These are phyloP conservation scores for Idaea dimidiata DNA, from an alignment of 2,888 invertebrate species.

Conservation along the genomic window DNA sequence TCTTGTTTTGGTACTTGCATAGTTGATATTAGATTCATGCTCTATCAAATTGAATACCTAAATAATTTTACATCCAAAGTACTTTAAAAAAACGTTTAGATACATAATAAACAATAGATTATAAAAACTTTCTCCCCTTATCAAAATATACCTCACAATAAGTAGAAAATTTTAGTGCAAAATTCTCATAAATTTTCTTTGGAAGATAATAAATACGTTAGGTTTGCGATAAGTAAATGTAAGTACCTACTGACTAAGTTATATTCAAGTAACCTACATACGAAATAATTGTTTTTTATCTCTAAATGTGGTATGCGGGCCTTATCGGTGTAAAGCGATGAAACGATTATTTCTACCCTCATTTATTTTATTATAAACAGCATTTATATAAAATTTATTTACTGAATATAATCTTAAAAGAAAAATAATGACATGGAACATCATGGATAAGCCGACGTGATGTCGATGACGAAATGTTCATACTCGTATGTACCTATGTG, in stretches of 20 bases:
- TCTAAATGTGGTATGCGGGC: constrained; percentile 41
- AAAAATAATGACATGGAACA: too few relatives aligned
- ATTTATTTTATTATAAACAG: constrained; percentile 10
- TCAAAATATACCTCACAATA: constrained; percentile 1
- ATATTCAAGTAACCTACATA: constrained; percentile 30
- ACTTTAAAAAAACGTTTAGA: neutral
- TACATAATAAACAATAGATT: neutral
- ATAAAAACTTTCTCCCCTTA: constrained; percentile 14
- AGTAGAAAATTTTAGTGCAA: constrained; percentile 15
- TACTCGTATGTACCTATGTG: too few relatives aligned
- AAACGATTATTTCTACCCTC: constrained; percentile 27
- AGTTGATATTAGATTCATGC: neutral
- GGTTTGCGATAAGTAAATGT: constrained; percentile 20
- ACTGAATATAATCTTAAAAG: neutral
- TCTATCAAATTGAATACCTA: neutral
- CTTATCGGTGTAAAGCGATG: constrained; percentile 34
- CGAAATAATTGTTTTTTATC: constrained; percentile 44
- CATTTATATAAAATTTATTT: neutral
- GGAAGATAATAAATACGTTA: constrained; percentile 19
- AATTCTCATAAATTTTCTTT: constrained; percentile 25
- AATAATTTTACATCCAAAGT: neutral
- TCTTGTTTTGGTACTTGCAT: too few relatives aligned
- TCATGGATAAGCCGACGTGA: too few relatives aligned
- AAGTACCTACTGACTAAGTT: neutral
- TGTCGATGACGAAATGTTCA: too few relatives aligned